Evolutionary conservation across 2,797 vertebrate species (phyloP).

Genomic region (Heteromormyrus szaboi): DNA sequence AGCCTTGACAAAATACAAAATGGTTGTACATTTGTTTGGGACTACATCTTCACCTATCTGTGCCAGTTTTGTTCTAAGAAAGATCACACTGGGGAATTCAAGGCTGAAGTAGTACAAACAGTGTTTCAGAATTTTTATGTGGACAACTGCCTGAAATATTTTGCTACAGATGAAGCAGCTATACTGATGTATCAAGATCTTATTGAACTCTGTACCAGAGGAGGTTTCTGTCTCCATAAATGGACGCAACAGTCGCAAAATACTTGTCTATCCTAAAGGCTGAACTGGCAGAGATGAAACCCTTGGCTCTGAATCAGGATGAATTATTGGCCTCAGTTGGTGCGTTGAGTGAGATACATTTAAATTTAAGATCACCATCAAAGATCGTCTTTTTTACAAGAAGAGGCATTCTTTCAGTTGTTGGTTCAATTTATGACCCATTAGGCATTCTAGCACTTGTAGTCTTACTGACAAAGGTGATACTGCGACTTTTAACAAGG

Average conservation of each 20-base stretch:
- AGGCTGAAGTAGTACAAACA: conserved; percentile 1
- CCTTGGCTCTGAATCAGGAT: neutral
- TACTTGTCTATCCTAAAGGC: neutral
- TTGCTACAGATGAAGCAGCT: neutral
- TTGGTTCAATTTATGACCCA: conserved; percentile 19
- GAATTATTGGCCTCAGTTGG: neutral
- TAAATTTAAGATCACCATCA: conserved; percentile 11
- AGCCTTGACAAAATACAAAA: neutral
- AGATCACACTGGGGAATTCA: neutral
- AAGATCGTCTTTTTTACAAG: neutral
- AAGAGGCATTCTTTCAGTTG: conserved; percentile 12
- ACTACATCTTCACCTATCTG: neutral
- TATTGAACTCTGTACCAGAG: neutral
- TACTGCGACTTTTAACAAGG: conserved; percentile 4
- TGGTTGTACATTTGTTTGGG: neutral
- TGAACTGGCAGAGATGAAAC: conserved; percentile 1
- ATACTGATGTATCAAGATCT: neutral
- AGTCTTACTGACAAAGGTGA: conserved; percentile 3
- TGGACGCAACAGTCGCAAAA: neutral
- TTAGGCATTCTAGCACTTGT: neutral
- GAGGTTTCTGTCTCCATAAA: conserved; percentile 8
- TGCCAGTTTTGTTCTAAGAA: conserved; percentile 5
- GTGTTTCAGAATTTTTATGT: conserved; percentile 14
- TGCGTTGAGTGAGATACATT: conserved; percentile 2
- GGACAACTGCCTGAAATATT: conserved; percentile 17